phyloP scores from a whole-genome alignment of 2,113 vertebrate species.

The Potamarius usumacintae region DNA sequence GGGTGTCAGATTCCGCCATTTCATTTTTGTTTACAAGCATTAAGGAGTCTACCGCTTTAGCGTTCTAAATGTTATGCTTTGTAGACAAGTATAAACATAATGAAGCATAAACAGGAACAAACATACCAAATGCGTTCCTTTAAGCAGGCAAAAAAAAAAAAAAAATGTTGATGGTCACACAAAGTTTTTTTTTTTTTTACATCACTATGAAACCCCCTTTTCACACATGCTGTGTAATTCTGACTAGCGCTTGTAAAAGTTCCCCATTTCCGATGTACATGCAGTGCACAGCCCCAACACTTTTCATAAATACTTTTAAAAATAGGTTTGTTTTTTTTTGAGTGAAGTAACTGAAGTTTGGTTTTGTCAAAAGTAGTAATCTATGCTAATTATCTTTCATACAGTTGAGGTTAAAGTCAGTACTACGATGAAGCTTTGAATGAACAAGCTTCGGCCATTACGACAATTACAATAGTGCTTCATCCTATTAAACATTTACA shows the following conservation, averaged over 20 bases:
- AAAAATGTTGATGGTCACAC: neutral
- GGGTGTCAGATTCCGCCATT: neutral
- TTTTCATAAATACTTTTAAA: neutral
- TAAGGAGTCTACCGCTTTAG: neutral
- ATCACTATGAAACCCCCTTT: neutral
- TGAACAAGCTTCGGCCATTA: neutral
- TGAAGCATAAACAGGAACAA: neutral
- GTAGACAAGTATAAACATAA: neutral
- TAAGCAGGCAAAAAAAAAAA: neutral
- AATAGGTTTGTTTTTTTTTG: neutral
- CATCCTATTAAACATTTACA: neutral
- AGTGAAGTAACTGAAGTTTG: neutral
- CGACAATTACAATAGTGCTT: neutral
- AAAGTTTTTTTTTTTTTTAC: neutral
- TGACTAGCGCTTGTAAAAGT: neutral
- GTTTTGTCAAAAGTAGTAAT: neutral
- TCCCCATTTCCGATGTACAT: neutral
- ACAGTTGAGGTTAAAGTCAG: neutral
- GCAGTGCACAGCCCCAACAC: neutral
- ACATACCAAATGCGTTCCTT: neutral
- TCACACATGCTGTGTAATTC: neutral
- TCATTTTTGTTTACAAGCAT: neutral
- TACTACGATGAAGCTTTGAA: neutral
- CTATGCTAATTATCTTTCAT: neutral
- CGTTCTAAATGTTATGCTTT: neutral